A percentile compares a stretch with the other conserved stretches of the same genome.
Conservation (phyloP, 2,113 vertebrate species). For the Osmerus eperlanus region DNA sequence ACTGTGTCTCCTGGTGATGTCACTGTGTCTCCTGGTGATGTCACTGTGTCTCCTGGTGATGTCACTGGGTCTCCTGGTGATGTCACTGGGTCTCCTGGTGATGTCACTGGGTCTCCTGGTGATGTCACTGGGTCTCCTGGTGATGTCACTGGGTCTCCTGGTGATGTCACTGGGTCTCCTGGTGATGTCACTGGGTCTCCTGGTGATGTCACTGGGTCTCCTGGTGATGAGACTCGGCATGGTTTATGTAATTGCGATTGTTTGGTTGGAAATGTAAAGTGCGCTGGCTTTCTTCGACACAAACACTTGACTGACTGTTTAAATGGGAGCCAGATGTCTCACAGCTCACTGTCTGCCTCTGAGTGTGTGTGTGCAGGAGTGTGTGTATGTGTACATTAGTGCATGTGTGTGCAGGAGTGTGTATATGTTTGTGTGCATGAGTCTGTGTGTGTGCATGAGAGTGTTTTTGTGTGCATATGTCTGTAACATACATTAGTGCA, state of each 20-base stretch:
- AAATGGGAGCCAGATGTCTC: background rate
- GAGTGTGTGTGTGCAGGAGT: conserved; percentile 12
- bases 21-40: background rate
- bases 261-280: conserved; percentile 7
- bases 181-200: background rate
- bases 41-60: background rate
- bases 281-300: background rate
- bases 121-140: background rate
- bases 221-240: background rate
- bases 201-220: background rate
- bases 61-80: background rate
- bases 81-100: background rate
- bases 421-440: background rate
- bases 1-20: background rate
- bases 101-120: background rate
- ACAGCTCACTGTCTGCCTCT: conserved; percentile 6
- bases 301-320: background rate
- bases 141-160: background rate
- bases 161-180: background rate
- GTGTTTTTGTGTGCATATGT: background rate
- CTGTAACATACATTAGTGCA: no score
- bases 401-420: conserved; percentile 1
- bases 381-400: conserved; percentile 4
- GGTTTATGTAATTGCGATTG: background rate
- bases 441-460: background rate